Base-by-base conservation (phyloP, 2,113 vertebrate species). In the Drymodes brunneopygia region DNA sequence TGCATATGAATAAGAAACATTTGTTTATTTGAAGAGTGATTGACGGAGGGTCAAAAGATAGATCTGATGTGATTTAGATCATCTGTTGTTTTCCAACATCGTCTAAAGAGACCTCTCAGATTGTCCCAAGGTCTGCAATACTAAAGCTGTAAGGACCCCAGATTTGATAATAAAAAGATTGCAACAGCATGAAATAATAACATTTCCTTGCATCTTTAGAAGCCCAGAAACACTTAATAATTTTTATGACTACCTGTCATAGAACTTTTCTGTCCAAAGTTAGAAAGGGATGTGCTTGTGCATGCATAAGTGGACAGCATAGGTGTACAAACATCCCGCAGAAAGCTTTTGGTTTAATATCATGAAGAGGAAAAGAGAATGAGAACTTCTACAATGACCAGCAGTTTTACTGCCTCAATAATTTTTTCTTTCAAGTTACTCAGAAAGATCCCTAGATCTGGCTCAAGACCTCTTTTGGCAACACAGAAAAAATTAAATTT, bases 241-340 rank as follows among this genome's bases (percentile, higher is more conserved):
- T 51, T 78, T 10, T 67, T 62, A 48, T 27, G 29, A 7, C 12
- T 40, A 36, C 15, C 4, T 82, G 85, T 65, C n/a, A 72, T 10
- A 65, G 10, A 57, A 44, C 5, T 62, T 58, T 31, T 56, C 64
- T 56, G 48, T 35, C 14, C 57, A 22, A 71, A 56, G 11, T 21
- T 74, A 12, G 10, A 17, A 91, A 69, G 4, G 4, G 1, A 57
- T 42, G 14, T 28, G 17, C 5, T 54, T 64, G 10, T n/a, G 21
- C 0, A 0, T 4, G 4, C 15, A 6, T 15, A 24, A 24, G 3
- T 38, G 72, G 62, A 79, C 61, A 69, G 33, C n/a, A 47, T 0
- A 45, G 23, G 40, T 2, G 0, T 36, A 29, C 15, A 75, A 81
- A 54, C 8, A 12, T 45, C 21, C 36, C 18, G 19, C 4, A 53